These are phyloP conservation scores for Aplysia californica DNA, from an alignment of 1,140 invertebrate genomes.

Conservation along the genomic window DNA sequence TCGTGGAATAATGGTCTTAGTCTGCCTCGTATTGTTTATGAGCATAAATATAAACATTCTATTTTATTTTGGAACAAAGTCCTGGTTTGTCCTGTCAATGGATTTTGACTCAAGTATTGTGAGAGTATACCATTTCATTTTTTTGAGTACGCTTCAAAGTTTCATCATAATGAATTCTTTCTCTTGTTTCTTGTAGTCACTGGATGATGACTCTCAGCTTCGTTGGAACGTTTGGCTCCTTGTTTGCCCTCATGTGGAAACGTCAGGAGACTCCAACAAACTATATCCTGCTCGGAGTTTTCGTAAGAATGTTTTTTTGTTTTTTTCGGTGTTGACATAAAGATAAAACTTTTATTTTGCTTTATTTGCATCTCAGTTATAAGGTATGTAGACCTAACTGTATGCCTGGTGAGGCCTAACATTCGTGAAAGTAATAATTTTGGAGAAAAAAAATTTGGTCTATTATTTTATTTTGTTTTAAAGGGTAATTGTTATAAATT, in stretches of 20 bases:
- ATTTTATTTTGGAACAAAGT: not conserved
- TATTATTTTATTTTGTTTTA: no score
- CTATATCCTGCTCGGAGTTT: slow-evolving; percentile 68
- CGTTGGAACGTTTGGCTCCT: slow-evolving; percentile 65
- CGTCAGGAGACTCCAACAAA: slow-evolving; percentile 68
- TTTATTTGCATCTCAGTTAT: no score
- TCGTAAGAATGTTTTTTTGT: slow-evolving; percentile 56
- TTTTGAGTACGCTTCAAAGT: no score
- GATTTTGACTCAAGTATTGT: not conserved
- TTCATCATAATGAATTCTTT: no score
- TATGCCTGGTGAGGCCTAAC: no score
- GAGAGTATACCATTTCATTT: not conserved
- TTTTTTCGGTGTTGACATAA: not conserved
- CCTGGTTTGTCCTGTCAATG: not conserved
- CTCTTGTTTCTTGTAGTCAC: slow-evolving; percentile 59
- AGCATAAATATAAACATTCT: not conserved
- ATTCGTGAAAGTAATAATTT: no score
- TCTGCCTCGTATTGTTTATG: not conserved
- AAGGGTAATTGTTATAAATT: no score
- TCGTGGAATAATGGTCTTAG: no score
- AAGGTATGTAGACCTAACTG: no score
- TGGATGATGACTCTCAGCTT: slow-evolving; percentile 67
- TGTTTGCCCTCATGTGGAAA: slow-evolving; percentile 68
- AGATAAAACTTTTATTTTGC: no score
- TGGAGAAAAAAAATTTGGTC: no score